phyloP scores from a whole-genome alignment of 2,113 vertebrate species.

The Petromus typicus region DNA sequence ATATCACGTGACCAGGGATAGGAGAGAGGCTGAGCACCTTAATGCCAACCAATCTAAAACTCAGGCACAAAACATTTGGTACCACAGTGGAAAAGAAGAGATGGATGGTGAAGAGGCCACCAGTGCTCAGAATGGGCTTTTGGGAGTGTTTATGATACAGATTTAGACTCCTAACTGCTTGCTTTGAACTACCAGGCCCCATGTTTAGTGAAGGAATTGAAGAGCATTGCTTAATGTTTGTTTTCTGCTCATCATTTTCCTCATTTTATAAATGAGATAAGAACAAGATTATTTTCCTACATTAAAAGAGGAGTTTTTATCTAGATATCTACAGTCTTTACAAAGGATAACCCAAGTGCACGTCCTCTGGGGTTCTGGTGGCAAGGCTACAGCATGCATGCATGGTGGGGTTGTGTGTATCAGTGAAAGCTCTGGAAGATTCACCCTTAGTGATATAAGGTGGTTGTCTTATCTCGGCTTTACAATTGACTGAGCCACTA shows the following conservation, averaged over 20 bases:
- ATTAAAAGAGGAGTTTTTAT: neutral
- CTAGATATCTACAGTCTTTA: neutral
- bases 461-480: neutral
- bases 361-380: neutral
- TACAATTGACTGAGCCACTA: neutral
- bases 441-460: neutral
- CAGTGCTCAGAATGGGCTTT: neutral
- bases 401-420: neutral
- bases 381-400: neutral
- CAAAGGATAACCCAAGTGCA: neutral
- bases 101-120: neutral
- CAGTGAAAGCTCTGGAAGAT: neutral
- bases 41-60: neutral
- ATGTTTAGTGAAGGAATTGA: neutral
- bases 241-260: neutral
- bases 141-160: neutral
- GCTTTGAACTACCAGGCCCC: neutral
- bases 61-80: neutral
- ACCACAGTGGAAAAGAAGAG: neutral
- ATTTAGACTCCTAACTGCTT: neutral
- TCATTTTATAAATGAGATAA: neutral
- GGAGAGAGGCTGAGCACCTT: neutral
- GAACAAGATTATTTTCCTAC: neutral
- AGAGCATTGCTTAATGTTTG: neutral
- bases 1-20: neutral